Conservation (phyloP, 2,888 invertebrate species). For the Lottia gigantea region DNA sequence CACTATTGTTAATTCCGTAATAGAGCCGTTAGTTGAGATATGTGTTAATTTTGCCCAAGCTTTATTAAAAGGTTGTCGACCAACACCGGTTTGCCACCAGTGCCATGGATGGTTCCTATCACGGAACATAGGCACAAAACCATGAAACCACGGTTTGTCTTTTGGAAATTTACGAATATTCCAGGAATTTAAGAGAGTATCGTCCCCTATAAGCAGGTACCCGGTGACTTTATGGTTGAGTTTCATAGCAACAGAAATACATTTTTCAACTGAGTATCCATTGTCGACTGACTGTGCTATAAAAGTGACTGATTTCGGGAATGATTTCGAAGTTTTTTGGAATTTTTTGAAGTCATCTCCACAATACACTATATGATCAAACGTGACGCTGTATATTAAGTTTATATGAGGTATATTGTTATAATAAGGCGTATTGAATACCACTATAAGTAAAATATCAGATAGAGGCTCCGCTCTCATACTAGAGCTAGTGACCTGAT, state of each 20-base stretch:
- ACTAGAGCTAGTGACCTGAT: background rate
- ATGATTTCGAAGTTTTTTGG: background rate
- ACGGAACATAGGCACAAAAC: background rate
- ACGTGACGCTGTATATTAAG: background rate
- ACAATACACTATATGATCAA: slow-evolving; percentile 11
- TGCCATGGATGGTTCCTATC: background rate
- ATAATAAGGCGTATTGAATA: background rate
- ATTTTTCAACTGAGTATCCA: slow-evolving; percentile 13
- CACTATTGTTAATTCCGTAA: background rate
- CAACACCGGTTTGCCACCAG: background rate
- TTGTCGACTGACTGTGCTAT: background rate
- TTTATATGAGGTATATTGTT: background rate
- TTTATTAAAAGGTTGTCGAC: background rate
- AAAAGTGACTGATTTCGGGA: background rate
- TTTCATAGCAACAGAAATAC: slow-evolving; percentile 26
- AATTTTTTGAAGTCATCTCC: background rate
- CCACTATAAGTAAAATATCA: slow-evolving; percentile 6
- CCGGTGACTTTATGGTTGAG: slow-evolving; percentile 36
- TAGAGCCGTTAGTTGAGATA: too few relatives aligned
- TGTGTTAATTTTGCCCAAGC: background rate
- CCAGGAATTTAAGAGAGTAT: slow-evolving; percentile 22
- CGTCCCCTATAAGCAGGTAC: slow-evolving; percentile 30
- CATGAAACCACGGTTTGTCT: slow-evolving; percentile 12
- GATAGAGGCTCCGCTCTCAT: background rate
- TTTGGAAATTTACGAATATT: slow-evolving; percentile 5